Conservation (phyloP, 2,888 invertebrate species). For the Chymomyza amoena region DNA sequence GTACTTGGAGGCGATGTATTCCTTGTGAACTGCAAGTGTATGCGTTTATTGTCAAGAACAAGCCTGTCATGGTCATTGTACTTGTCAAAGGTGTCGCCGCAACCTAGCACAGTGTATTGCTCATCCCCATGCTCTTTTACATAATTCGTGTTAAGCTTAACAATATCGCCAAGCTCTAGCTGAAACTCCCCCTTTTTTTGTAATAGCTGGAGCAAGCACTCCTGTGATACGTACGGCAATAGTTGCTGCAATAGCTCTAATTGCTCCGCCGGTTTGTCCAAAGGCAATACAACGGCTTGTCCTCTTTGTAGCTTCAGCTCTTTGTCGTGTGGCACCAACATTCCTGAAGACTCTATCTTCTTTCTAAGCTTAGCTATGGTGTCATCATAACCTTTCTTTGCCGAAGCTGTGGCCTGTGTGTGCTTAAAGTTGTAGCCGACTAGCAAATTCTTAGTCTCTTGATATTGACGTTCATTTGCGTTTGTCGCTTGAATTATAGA, state of each 20-base stretch:
- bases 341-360: conserved; percentile 72
- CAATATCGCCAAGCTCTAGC: conserved; percentile 59
- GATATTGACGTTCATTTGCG: conserved; percentile 77
- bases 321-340: conserved; percentile 69
- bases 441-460: conserved; percentile 76
- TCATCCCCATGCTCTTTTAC: conserved; percentile 55
- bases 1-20: not conserved
- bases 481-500: conserved; percentile 77
- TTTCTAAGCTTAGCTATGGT: conserved; percentile 71
- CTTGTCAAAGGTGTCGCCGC: conserved; percentile 77
- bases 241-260: conserved; percentile 53
- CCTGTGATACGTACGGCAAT: conserved; percentile 55
- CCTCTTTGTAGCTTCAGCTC: conserved; percentile 51
- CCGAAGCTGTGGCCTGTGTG: not conserved
- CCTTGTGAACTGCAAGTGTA: not conserved
- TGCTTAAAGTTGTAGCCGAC: conserved; percentile 74
- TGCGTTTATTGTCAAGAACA: conserved; percentile 24
- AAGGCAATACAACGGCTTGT: not conserved
- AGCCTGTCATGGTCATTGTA: conserved; percentile 74
- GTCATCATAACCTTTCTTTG: conserved; percentile 62
- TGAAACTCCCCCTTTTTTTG: conserved; percentile 10
- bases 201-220: conserved; percentile 38
- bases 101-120: conserved; percentile 69
- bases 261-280: conserved; percentile 20
- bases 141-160: conserved; percentile 64